Evolutionary conservation across 2,888 invertebrate species (phyloP).

Genomic region (Thymelicus acteon): DNA sequence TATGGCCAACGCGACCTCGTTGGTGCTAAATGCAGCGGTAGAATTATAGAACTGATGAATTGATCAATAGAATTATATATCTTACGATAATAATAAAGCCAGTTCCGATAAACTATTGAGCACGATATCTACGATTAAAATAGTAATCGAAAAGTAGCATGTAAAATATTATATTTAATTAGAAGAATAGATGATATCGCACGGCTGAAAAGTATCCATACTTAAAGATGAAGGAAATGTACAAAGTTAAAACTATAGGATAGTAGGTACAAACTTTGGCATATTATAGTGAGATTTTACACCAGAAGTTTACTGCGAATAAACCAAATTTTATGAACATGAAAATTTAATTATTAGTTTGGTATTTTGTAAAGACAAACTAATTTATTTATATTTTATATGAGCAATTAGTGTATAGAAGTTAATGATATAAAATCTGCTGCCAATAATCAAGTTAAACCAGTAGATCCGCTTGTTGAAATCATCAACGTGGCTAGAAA

Average conservation of each 20-base stretch:
- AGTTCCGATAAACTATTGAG: not conserved
- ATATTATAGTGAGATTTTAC: conserved; percentile 1
- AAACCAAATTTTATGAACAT: not conserved
- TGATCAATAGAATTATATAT: not conserved
- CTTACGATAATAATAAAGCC: not conserved
- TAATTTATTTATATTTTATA: conserved; percentile 4
- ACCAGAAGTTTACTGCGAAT: not conserved
- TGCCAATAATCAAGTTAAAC: not conserved
- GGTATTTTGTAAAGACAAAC: not conserved
- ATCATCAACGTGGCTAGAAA: not conserved
- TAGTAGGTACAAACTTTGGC: not conserved
- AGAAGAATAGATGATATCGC: not conserved
- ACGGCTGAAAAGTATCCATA: not conserved
- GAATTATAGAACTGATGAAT: not conserved
- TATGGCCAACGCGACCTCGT: conserved; percentile 8
- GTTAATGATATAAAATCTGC: not conserved
- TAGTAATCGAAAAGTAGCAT: not conserved
- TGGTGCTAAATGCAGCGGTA: conserved; percentile 7
- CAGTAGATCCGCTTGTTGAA: not conserved
- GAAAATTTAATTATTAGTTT: not conserved
- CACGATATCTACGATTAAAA: not conserved
- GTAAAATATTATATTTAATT: not conserved
- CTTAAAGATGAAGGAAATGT: not conserved
- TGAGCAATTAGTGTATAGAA: not conserved
- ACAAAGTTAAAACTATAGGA: not conserved